A percentile compares a stretch with the other conserved stretches of the same genome.
Conservation (phyloP, 2,797 vertebrate species). For the Apodemus agrarius region DNA sequence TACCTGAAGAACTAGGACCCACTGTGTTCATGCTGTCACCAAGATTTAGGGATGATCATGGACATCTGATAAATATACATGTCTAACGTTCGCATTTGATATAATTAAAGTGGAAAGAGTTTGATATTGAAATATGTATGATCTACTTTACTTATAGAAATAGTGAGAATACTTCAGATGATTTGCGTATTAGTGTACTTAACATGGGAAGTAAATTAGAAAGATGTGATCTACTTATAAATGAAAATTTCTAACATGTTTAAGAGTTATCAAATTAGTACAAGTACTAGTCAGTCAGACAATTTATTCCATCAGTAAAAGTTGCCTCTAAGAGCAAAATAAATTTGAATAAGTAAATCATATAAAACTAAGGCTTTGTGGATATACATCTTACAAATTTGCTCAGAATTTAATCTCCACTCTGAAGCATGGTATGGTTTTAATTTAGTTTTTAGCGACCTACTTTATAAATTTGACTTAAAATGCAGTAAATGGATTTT, state of each 20-base stretch:
- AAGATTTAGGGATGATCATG: neutral
- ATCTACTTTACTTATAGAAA: neutral
- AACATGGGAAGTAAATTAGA: neutral
- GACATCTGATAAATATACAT: neutral
- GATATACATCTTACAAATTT: neutral
- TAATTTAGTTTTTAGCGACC: constrained; percentile 69
- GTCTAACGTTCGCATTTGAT: neutral
- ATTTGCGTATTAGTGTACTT: neutral
- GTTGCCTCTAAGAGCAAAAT: neutral
- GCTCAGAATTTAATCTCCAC: constrained; percentile 45
- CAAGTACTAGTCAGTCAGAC: neutral
- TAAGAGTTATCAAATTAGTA: constrained; percentile 1
- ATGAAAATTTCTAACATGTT: neutral
- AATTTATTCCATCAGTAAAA: neutral
- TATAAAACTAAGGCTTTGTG: neutral
- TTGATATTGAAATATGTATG: constrained; percentile 34
- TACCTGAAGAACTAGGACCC: neutral
- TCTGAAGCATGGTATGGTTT: neutral
- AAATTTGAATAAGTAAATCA: constrained; percentile 27
- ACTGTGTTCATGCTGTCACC: neutral
- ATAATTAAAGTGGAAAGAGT: neutral
- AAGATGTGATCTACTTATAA: neutral
- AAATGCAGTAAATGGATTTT: constrained; percentile 58
- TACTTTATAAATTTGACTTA: constrained; percentile 51
- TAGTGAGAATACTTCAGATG: constrained; percentile 25